Conservation (phyloP, 2,888 invertebrate genomes). For the Acanthosepion esculentum region DNA sequence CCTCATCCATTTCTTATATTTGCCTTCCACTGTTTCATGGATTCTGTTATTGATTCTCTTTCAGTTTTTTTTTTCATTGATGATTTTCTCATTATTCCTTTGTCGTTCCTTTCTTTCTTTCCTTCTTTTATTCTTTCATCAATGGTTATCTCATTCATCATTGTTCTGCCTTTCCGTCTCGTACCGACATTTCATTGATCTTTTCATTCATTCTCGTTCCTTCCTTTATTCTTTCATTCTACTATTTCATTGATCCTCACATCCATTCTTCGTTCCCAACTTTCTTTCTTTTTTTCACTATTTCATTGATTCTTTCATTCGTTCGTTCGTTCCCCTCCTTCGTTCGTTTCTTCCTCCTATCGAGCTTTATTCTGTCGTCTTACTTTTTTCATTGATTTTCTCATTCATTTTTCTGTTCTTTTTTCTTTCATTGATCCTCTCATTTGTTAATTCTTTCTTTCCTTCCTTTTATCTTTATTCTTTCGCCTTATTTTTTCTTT, state of each 20-base stretch:
- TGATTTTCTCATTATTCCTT: background rate
- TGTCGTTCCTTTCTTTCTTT: background rate
- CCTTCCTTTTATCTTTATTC: too few relatives aligned
- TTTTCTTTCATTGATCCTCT: too few relatives aligned
- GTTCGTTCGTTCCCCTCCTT: background rate
- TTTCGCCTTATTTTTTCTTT: too few relatives aligned
- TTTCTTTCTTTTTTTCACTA: background rate
- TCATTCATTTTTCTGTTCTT: too few relatives aligned
- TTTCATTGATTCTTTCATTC: background rate
- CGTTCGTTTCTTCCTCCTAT: fast-evolving
- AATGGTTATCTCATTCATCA: too few relatives aligned
- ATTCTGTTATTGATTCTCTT: too few relatives aligned
- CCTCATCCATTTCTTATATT: background rate
- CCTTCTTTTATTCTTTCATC: background rate
- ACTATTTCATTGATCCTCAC: too few relatives aligned
- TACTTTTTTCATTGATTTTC: too few relatives aligned
- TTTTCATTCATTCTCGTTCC: background rate
- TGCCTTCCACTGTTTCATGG: too few relatives aligned
- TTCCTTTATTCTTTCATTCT: background rate
- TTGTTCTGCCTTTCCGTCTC: too few relatives aligned
- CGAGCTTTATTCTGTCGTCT: too few relatives aligned
- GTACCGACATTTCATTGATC: background rate
- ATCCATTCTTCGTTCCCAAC: background rate
- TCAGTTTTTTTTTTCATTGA: background rate
- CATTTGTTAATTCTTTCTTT: too few relatives aligned